phyloP scores from a whole-genome alignment of 2,888 invertebrate species.

The Drosophila rubida region DNA sequence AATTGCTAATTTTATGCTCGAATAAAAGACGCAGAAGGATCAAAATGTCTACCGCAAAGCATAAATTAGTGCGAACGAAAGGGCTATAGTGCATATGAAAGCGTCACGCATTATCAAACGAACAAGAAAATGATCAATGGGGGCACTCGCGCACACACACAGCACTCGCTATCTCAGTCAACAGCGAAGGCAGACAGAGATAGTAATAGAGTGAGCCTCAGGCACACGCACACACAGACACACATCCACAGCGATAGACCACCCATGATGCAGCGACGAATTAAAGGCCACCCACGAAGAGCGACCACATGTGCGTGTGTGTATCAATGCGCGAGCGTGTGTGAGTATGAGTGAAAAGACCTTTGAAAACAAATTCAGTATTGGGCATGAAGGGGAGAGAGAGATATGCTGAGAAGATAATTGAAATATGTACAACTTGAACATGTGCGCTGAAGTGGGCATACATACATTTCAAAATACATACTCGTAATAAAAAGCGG shows the following conservation, averaged over 20 bases:
- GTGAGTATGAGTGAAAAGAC: conserved; percentile 42
- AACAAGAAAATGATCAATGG: conserved; percentile 74
- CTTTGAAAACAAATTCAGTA: conserved; percentile 61
- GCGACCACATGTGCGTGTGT: conserved; percentile 40
- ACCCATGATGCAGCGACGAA: conserved; percentile 67
- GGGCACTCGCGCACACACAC: conserved; percentile 46
- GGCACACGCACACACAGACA: conserved; percentile 32
- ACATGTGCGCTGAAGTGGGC: conserved; percentile 66
- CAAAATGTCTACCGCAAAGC: conserved; percentile 62
- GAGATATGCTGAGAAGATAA: conserved; percentile 47
- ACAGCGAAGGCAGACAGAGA: conserved; percentile 14
- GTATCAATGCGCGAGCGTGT: conserved; percentile 9
- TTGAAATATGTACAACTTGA: conserved; percentile 59
- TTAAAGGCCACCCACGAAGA: conserved; percentile 72
- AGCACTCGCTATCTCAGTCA: neutral
- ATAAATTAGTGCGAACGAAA: conserved; percentile 70
- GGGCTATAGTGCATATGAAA: conserved; percentile 40
- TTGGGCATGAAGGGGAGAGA: conserved; percentile 36
- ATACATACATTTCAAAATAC: conserved; percentile 26
- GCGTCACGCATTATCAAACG: conserved; percentile 74
- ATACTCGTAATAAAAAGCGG: conserved; percentile 43
- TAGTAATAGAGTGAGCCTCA: conserved; percentile 10
- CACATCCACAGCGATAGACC: conserved; percentile 52
- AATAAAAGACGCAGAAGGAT: conserved; percentile 68
- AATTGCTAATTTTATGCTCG: conserved; percentile 78